These are phyloP conservation scores for Hyalella azteca DNA, from an alignment of 2,888 invertebrate genomes.

Conservation along the genomic window DNA sequence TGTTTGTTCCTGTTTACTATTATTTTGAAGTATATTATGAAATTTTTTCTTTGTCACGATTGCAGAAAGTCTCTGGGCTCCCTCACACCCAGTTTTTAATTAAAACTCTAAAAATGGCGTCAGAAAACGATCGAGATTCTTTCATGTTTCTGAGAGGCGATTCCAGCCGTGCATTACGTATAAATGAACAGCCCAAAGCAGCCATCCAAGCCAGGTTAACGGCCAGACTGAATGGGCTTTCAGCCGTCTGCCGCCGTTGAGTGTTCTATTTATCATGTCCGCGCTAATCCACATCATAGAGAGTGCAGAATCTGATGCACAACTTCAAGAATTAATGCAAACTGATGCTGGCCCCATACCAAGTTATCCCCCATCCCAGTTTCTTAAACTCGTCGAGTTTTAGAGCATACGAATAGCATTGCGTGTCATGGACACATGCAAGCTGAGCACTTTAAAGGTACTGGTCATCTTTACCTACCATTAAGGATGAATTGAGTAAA, in stretches of 20 bases:
- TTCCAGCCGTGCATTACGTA: slow-evolving; percentile 38
- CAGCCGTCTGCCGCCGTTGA: slow-evolving; percentile 36
- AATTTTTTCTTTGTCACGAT: neutral
- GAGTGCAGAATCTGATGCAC: slow-evolving; percentile 30
- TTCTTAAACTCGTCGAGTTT: slow-evolving; percentile 27
- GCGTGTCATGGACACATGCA: neutral
- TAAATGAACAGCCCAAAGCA: slow-evolving; percentile 37
- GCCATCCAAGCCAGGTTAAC: slow-evolving; percentile 39
- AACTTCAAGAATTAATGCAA: slow-evolving; percentile 39
- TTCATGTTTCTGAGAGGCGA: slow-evolving; percentile 35
- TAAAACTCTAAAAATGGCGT: slow-evolving; percentile 32
- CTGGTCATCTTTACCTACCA: slow-evolving; percentile 23
- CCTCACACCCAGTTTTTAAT: slow-evolving; percentile 22
- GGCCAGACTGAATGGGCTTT: slow-evolving; percentile 33
- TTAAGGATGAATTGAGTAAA: slow-evolving; percentile 13
- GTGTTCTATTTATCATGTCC: slow-evolving; percentile 38
- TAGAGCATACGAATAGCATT: slow-evolving; percentile 1
- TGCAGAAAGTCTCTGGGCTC: slow-evolving; percentile 3
- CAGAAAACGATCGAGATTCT: slow-evolving; percentile 30
- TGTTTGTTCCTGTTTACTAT: neutral
- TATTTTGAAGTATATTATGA: neutral
- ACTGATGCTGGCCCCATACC: neutral
- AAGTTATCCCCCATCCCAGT: slow-evolving; percentile 31
- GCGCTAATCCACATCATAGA: slow-evolving; percentile 37
- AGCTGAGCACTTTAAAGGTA: neutral